Evolutionary conservation across 53 echinoderm and acorn worm genomes (phyloP), one percentile per base, ranked within the genome.

Genomic region (Stichopus horrens): DNA sequence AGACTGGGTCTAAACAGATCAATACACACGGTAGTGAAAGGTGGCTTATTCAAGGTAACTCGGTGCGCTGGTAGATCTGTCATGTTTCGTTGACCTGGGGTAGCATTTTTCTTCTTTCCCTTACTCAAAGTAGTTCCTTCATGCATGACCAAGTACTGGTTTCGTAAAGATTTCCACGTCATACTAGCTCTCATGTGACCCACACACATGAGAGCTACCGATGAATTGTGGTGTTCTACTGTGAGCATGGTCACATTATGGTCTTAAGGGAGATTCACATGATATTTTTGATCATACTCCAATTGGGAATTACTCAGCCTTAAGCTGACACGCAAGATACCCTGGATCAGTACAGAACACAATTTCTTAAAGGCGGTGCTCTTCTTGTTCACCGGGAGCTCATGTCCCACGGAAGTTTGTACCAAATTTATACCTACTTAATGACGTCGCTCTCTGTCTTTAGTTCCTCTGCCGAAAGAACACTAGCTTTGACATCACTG

Each of bases 171-270:
- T 4, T 83, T 75, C 92, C 90, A 92, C 2, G 90, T 92, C 92
- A 94, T 90, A 1, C 92, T 92, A 23, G 87, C 90, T 4, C 94
- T 88, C 10, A 86, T 84, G 63, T 94, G 94, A 5, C 94, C 90
- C 1, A 92, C 92, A 11, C n/a, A n/a, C n/a, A n/a, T n/a, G n/a
- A n/a, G n/a, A n/a, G n/a, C n/a, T n/a, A n/a, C n/a, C n/a, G 6
- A 13, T 7, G 14, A 55, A 74, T 94, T 90, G 52, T 94, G 86
- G 53, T 92, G 83, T 9, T 23, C 53, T 10, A 94, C 86, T 63
- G 90, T 23, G 21, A 94, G 73, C 54, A 2, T 78, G 4, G 92
- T 94, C 20, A 94, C 90, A n/a, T 92, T 90, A 37, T 88, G 90
- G 74, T 90, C 74, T 4, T 54, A 74, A 20, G 94, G 92, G 0